Conservation (phyloP, 1,140 invertebrate genomes). For the Heliconius eleuchia region DNA sequence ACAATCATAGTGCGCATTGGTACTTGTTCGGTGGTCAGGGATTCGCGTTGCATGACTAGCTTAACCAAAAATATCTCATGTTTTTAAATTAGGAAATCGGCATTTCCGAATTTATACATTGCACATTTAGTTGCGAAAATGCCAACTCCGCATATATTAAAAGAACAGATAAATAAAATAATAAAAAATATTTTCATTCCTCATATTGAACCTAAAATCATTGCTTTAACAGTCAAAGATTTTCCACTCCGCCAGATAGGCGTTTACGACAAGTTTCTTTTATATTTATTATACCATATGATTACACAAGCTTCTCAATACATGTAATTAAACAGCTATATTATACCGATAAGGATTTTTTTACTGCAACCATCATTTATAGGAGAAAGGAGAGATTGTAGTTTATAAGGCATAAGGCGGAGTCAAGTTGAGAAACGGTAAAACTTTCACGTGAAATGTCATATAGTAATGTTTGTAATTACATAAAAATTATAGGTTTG, state of each 20-base stretch:
- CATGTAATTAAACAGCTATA: not conserved
- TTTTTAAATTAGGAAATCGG: no score
- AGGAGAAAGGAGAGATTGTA: not conserved
- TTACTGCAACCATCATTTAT: not conserved
- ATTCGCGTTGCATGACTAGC: no score
- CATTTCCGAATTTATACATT: not conserved
- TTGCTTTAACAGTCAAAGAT: no score
- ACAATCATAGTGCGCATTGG: no score
- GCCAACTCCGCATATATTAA: not conserved
- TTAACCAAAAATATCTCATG: no score
- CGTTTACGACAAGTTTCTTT: not conserved
- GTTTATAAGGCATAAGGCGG: not conserved
- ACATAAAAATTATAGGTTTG: not conserved
- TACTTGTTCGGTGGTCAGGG: no score
- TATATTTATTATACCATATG: not conserved
- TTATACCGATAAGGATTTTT: not conserved
- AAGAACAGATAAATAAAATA: no score
- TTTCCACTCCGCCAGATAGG: no score
- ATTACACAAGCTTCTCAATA: not conserved
- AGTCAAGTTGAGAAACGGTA: not conserved
- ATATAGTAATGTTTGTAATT: not conserved
- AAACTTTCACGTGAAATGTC: constrained; percentile 8
- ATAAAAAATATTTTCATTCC: no score
- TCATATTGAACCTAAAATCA: no score
- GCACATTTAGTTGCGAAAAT: not conserved